Evolutionary conservation across 2,888 invertebrate species (phyloP).

Genomic region (Stenurella melanura): DNA sequence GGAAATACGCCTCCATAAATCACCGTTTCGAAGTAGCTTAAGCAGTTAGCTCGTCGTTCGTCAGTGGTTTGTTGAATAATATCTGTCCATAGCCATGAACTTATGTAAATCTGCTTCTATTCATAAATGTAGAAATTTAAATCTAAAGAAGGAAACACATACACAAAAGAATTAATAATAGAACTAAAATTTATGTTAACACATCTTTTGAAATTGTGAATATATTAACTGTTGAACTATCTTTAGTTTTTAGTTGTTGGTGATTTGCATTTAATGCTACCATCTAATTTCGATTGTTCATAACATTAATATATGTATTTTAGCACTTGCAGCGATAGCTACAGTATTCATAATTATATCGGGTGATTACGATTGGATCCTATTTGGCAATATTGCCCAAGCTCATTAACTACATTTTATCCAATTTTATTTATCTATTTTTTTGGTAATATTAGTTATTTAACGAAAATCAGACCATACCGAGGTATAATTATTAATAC

Average conservation of each 20-base stretch:
- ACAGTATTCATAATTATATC: too few species aligned
- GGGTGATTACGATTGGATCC: too few species aligned
- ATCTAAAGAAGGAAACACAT: conserved; percentile 62
- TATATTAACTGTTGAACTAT: conserved; percentile 49
- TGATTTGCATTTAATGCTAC: too few species aligned
- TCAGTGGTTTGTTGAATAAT: conserved; percentile 34
- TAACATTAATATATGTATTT: too few species aligned
- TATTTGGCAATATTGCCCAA: too few species aligned
- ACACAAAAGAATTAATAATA: conserved; percentile 64
- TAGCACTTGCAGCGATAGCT: neutral
- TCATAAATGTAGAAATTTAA: conserved; percentile 64
- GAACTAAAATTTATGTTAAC: conserved; percentile 58
- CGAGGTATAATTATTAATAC: too few species aligned
- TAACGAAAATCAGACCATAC: too few species aligned
- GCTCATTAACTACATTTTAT: too few species aligned
- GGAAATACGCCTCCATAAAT: conserved; percentile 42
- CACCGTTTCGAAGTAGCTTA: conserved; percentile 41
- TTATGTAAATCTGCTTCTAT: conserved; percentile 64
- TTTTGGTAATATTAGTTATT: too few species aligned
- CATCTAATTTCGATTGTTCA: too few species aligned
- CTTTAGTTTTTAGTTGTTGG: neutral
- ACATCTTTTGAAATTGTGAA: conserved; percentile 56
- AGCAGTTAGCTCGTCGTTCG: conserved; percentile 35
- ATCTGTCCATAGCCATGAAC: conserved; percentile 62
- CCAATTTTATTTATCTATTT: too few species aligned